Base-by-base conservation (phyloP, 2,888 invertebrate genomes). In the Spilarctia lutea region DNA sequence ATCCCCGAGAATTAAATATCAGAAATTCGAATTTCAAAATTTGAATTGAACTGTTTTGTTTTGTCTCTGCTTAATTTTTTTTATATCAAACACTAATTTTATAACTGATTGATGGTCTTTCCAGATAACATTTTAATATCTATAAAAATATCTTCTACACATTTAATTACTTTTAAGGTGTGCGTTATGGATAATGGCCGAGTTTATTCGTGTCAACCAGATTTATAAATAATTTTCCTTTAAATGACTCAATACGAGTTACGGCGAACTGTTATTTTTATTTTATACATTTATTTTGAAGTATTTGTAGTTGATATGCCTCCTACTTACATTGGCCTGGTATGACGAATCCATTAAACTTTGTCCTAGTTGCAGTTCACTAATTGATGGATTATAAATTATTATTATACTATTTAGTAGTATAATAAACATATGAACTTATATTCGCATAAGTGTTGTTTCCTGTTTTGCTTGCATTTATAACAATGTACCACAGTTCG, bases 191-290 rank as follows among this genome's bases (percentile, higher is more conserved):
- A 76, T 78, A 75, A 77, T 74, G 75, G 72, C 56, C 20, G 56
- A 68, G 67, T 63, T 45, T 52, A 74, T 72, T 75, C 20, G 65
- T 75, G 73, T 75, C 73, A 72, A 75, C 42, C 35, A 42, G 68
- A 70, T 78, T 74, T 80, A 76, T 79, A 78, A 71, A 84, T 79
- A 80, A 72, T 83, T 85, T 84, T 82, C 83, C 82, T 82, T 72
- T 75, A 76, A 56, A 71, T 81, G 82, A 85, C 65, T 82, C 82
- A 82, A 67, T 63, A 65, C 75, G 81, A 84, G 79, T 83, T 83
- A 83, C 83, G 42, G 33, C 68, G 82, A 84, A 84, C 70, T 75
- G 74, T 72, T 80, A 73, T 67, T 82, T 81, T 72, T 80, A 76
- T 35, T 56, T 48, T 48, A 66, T 60, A 30, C 71, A 69, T 71